Percentiles rank a stretch among this genome's conserved stretches.
phyloP scores from a whole-genome alignment of 2,888 invertebrate genomes.

The Chloroclysta siterata region DNA sequence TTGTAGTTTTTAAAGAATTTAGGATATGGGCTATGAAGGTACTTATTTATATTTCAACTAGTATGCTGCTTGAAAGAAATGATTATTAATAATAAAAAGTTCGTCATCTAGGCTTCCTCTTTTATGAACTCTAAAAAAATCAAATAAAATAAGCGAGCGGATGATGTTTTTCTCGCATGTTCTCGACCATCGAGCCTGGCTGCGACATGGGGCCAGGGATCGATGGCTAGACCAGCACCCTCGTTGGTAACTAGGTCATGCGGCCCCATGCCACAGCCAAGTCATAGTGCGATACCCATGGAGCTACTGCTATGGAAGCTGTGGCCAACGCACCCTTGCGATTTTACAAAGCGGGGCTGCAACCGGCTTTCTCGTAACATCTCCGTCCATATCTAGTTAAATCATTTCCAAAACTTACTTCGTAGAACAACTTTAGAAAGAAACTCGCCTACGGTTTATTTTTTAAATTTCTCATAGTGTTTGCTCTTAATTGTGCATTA shows the following conservation, averaged over 20 bases:
- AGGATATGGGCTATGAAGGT: too few relatives aligned
- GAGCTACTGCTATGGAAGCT: slow-evolving; percentile 27
- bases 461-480: too few relatives aligned
- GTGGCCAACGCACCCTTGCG: slow-evolving; percentile 26
- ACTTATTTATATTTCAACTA: too few relatives aligned
- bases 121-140: too few relatives aligned
- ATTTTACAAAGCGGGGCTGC: not conserved
- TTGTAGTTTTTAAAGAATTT: too few relatives aligned
- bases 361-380: not conserved
- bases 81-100: too few relatives aligned
- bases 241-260: slow-evolving; percentile 75
- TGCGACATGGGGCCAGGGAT: slow-evolving; percentile 59
- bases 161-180: slow-evolving; percentile 1
- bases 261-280: slow-evolving; percentile 54
- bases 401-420: too few relatives aligned
- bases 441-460: too few relatives aligned
- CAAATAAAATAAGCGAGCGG: not conserved
- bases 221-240: slow-evolving; percentile 73
- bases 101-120: too few relatives aligned
- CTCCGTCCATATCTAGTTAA: not conserved
- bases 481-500: too few relatives aligned
- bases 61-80: too few relatives aligned
- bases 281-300: slow-evolving; percentile 16
- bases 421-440: too few relatives aligned
- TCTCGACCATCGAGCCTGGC: slow-evolving; percentile 4